Percentiles rank a stretch among this genome's conserved stretches.
Conservation (phyloP, 2,888 invertebrate genomes). For the Electrophaes corylata region DNA sequence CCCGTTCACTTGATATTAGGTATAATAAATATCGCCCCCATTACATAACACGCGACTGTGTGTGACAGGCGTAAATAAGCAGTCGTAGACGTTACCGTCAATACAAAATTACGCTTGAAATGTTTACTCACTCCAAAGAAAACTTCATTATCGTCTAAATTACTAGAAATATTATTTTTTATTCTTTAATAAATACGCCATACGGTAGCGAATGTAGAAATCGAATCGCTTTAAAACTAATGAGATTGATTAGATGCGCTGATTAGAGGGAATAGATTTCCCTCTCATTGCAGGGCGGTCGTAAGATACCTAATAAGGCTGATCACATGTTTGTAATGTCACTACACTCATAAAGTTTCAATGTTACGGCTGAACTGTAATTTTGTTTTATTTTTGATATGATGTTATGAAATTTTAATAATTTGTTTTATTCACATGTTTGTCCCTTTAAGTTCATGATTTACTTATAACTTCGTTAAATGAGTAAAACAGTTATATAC, state of each 20-base stretch:
- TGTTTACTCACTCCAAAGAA: too few relatives aligned
- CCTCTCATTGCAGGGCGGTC: not conserved
- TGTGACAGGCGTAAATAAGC: not conserved
- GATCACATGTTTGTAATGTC: slow-evolving; percentile 19
- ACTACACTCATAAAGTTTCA: slow-evolving; percentile 28
- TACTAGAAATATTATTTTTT: too few relatives aligned
- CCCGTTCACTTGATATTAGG: slow-evolving; percentile 19
- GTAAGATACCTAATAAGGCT: not conserved
- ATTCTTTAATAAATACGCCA: too few relatives aligned
- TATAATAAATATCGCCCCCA: slow-evolving; percentile 6
- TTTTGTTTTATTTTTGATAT: slow-evolving; percentile 1
- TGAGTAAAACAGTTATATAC: too few relatives aligned
- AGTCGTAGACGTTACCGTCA: not conserved
- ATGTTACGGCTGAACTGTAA: slow-evolving; percentile 17
- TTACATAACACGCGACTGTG: not conserved
- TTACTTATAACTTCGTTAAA: too few relatives aligned
- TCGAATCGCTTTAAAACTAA: too few relatives aligned
- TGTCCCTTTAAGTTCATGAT: not conserved
- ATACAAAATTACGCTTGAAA: not conserved
- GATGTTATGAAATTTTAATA: not conserved
- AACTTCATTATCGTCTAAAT: too few relatives aligned
- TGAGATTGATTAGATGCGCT: too few relatives aligned
- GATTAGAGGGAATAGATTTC: too few relatives aligned
- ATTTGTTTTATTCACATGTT: not conserved
- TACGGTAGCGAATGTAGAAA: too few relatives aligned